Evolutionary conservation across 2,797 vertebrate species (phyloP).

Genomic region (Thaleichthys pacificus): DNA sequence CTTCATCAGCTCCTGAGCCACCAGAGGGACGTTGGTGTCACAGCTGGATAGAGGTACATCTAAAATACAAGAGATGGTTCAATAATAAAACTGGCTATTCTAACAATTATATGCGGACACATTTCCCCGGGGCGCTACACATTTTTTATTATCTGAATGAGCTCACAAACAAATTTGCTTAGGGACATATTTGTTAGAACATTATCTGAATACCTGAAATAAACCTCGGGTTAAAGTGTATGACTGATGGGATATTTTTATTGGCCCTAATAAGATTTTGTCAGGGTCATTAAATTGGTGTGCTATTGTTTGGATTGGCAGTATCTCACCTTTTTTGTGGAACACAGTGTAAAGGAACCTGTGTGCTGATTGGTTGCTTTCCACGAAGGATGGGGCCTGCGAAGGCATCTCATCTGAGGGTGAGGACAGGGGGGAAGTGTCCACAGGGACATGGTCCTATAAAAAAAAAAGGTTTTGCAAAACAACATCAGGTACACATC

Average conservation of each 20-base stretch:
- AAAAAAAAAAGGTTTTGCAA: not conserved
- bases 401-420: slow-evolving; percentile 91
- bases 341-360: slow-evolving; percentile 98
- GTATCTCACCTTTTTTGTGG: slow-evolving; percentile 90
- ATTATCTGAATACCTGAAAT: too few species aligned
- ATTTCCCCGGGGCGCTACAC: not conserved
- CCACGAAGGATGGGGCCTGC: slow-evolving; percentile 92
- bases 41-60: slow-evolving; percentile 78
- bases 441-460: slow-evolving; percentile 85
- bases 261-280: too few species aligned
- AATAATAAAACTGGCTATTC: not conserved
- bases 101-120: not conserved
- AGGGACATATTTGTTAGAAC: too few species aligned
- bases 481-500: not conserved
- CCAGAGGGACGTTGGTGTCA: slow-evolving; percentile 95
- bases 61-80: not conserved
- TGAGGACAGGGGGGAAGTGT: slow-evolving; percentile 89
- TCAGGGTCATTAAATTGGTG: too few species aligned
- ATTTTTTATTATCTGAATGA: too few species aligned
- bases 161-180: too few species aligned
- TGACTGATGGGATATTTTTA: too few species aligned
- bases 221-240: too few species aligned
- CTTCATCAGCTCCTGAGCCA: slow-evolving; percentile 98
- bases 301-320: not conserved
- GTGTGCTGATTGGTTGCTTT: slow-evolving; percentile 96